phyloP scores from a whole-genome alignment of 2,888 invertebrate genomes.

The Agrochola lota region DNA sequence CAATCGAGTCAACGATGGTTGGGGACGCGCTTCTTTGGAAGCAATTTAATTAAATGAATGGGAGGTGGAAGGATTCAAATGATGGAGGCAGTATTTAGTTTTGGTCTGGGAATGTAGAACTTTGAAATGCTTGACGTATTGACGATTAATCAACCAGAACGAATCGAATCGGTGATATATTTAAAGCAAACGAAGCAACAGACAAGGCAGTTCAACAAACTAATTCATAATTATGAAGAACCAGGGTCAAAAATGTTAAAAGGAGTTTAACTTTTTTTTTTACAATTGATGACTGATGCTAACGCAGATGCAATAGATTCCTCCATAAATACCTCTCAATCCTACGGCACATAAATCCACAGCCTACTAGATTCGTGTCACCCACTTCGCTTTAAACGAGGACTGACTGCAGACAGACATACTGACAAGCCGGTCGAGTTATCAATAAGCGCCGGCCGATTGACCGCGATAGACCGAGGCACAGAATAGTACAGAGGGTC shows the following conservation, averaged over 20 bases:
- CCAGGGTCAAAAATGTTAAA: too few relatives aligned
- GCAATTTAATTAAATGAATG: slow-evolving; percentile 48
- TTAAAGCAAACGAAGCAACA: background rate
- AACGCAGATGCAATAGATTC: background rate
- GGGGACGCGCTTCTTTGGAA: slow-evolving; percentile 45
- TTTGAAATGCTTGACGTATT: too few relatives aligned
- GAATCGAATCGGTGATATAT: too few relatives aligned
- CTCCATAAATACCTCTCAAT: slow-evolving; percentile 38
- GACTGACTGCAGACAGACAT: slow-evolving; percentile 46
- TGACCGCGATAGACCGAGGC: slow-evolving; percentile 50
- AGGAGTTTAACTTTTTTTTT: too few relatives aligned
- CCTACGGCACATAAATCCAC: slow-evolving; percentile 40
- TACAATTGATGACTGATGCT: background rate
- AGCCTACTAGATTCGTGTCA: slow-evolving; percentile 54
- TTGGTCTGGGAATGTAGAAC: too few relatives aligned
- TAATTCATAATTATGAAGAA: background rate
- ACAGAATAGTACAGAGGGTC: slow-evolving; percentile 23
- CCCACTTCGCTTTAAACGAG: slow-evolving; percentile 57
- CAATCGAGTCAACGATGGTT: slow-evolving; percentile 66
- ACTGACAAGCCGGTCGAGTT: slow-evolving; percentile 62
- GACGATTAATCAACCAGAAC: too few relatives aligned
- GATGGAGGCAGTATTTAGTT: background rate
- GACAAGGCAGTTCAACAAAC: background rate
- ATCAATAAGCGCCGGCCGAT: slow-evolving; percentile 61
- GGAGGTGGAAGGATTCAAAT: background rate